Base-by-base conservation (phyloP, 2,888 invertebrate species). In the Dasysyrphus albostriatus region DNA sequence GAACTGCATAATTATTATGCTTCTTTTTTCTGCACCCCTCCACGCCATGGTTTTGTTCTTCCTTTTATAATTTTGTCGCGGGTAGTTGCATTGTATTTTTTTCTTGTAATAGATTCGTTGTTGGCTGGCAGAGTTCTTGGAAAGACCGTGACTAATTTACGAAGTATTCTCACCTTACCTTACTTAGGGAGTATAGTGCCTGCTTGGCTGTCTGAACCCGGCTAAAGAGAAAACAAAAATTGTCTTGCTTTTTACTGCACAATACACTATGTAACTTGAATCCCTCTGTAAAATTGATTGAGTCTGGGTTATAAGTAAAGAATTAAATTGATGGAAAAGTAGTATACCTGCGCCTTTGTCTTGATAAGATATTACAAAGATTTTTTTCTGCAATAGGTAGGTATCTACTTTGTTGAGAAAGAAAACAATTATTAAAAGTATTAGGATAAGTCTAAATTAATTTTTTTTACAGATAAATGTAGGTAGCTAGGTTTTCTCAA, bases 131-230 rank as follows among this genome's bases (percentile, higher is more conserved):
- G 59, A 44, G 19, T 83, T 85, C 73, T 69, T 81, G 67, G 76
- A 56, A 85, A 67, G 69, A 49, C 73, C 73, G 77, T 85, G 84
- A 85, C 84, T 85, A 85, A 85, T 81, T 63, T 81, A 63, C 56
- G 47, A 84, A 61, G 80, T 72, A 81, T 84, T 80, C 65, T 65
- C 16, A 74, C 63, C 37, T 56, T 79, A 69, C 65, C 39, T 56
- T 79, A 75, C 59, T 19, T 14, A 24, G 12, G 34, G 39, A 56
- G 29, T 34, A 8, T 19, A 61, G 65, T 51, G 42, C 47, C 70
- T 63, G 29, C 32, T 42, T 58, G 58, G 58, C 34, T 58, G 72
- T 32, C 19, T 32, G 34, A 42, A 58, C 44, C 16, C 44, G 72
- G 42, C 24, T 44, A 58, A 32, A 32, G 49, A 32, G 39, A 67